These are phyloP conservation scores for Sorex maritimensis DNA, from an alignment of 2,797 vertebrate species.

Conservation along the genomic window DNA sequence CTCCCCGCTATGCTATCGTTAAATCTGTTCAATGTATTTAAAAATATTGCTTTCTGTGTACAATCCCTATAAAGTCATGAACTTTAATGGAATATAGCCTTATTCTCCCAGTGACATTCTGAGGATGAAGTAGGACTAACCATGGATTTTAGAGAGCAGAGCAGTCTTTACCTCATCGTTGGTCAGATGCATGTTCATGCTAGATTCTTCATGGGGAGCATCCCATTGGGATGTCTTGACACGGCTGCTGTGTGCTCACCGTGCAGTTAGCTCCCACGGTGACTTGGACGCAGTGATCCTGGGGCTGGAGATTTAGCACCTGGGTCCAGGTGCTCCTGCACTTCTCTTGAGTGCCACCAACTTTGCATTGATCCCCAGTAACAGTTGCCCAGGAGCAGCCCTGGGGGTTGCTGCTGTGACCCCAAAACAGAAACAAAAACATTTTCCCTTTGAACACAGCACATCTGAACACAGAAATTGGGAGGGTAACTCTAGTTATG, in stretches of 20 bases:
- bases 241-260: not conserved
- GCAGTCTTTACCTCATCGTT: not conserved
- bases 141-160: not conserved
- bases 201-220: conserved; percentile 1
- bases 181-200: not conserved
- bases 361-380: no score
- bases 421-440: no score
- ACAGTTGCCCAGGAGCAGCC: no score
- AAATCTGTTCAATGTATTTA: no score
- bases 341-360: no score
- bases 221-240: not conserved
- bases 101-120: not conserved
- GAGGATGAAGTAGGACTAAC: not conserved
- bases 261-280: not conserved
- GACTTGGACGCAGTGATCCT: conserved; percentile 44
- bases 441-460: not conserved
- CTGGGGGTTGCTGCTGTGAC: no score
- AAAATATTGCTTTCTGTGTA: not conserved
- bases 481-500: not conserved
- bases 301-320: no score
- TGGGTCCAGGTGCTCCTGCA: no score
- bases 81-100: not conserved
- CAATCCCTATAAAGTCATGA: not conserved
- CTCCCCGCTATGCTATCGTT: no score
- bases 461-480: not conserved